Evolutionary conservation across 2,888 invertebrate genomes (phyloP).

Genomic region (Drosophila rellima): DNA sequence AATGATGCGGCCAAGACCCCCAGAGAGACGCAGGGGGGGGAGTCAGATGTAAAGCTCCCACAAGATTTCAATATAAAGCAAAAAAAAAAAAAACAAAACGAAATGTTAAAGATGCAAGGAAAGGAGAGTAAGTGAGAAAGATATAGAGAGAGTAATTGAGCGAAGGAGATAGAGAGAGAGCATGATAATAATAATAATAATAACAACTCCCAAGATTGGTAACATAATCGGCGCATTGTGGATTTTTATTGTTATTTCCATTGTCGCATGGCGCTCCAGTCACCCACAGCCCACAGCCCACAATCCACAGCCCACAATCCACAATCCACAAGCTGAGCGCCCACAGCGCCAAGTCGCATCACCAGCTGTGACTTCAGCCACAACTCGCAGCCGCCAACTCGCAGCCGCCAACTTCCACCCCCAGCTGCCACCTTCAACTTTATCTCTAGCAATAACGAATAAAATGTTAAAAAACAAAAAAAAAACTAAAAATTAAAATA

Average conservation of each 20-base stretch:
- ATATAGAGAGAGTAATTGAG: constrained; percentile 8
- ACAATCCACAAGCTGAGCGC: constrained; percentile 28
- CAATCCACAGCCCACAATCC: constrained; percentile 18
- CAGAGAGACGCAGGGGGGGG: not conserved
- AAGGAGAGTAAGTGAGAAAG: constrained; percentile 3
- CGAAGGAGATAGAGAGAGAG: not conserved
- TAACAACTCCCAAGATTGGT: constrained; percentile 71
- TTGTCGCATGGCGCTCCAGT: constrained; percentile 59
- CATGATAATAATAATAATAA: constrained; percentile 46
- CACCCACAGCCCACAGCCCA: constrained; percentile 46
- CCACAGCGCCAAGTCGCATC: constrained; percentile 19
- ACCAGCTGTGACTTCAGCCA: constrained; percentile 24
- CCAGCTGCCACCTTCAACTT: constrained; percentile 6
- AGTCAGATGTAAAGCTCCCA: constrained; percentile 26
- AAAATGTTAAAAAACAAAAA: constrained; percentile 39
- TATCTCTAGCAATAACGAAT: constrained; percentile 8
- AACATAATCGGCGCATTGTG: constrained; percentile 78
- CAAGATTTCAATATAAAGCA: constrained; percentile 40
- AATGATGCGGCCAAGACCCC: constrained; percentile 40
- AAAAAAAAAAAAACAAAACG: constrained; percentile 32
- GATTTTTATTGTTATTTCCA: constrained; percentile 54
- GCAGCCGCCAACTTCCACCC: not conserved
- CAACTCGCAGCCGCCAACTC: not conserved
- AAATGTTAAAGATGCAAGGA: constrained; percentile 21
- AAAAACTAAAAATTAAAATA: constrained; percentile 50